Conservation (phyloP, 1,140 invertebrate species). For the Propsilocerus akamusi region DNA sequence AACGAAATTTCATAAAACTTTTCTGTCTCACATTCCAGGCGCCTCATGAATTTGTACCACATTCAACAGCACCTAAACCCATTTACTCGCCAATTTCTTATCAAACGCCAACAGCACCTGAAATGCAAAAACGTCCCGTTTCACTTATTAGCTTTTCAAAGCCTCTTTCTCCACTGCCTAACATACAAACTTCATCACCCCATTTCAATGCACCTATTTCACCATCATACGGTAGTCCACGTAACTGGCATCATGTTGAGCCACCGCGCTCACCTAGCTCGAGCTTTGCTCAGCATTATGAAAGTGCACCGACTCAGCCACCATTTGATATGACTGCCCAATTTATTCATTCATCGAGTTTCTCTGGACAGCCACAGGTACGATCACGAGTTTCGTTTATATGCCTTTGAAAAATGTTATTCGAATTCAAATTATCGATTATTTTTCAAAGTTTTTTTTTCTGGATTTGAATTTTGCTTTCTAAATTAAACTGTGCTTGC, state of each 20-base stretch:
- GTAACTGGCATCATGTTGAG: slow-evolving; percentile 5
- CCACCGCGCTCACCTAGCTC: background rate
- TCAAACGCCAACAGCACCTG: background rate
- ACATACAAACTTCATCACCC: background rate
- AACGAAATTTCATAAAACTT: too few species aligned
- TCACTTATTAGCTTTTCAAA: background rate
- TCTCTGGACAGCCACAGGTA: slow-evolving; percentile 4
- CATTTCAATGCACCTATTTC: background rate
- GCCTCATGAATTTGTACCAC: background rate
- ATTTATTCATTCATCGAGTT: background rate
- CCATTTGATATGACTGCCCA: background rate
- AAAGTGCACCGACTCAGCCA: background rate
- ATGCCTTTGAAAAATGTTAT: too few species aligned
- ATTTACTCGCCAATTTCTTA: background rate
- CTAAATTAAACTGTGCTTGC: background rate
- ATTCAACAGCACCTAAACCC: background rate
- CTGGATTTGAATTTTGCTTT: background rate
- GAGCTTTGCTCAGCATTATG: background rate
- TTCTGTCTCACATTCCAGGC: too few species aligned
- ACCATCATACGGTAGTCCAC: background rate
- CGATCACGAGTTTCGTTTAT: background rate
- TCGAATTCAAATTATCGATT: too few species aligned
- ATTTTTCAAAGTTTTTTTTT: background rate
- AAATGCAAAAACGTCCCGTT: background rate
- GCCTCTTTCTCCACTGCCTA: background rate